Evolutionary conservation across 2,888 invertebrate species (phyloP).

Genomic region (Chalcosyrphus nemorum): DNA sequence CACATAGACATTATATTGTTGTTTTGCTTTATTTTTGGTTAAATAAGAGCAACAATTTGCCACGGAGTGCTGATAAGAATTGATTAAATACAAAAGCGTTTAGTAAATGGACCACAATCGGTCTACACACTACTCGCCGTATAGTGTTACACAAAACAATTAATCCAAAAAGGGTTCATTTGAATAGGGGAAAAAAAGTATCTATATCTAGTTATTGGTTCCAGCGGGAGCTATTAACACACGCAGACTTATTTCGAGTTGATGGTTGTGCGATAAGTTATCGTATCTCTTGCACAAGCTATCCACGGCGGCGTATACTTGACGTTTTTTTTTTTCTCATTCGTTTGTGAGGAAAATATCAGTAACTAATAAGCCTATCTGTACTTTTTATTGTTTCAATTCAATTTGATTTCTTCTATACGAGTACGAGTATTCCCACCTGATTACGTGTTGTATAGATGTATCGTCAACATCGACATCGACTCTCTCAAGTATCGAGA

Average conservation of each 20-base stretch:
- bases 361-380: conserved; percentile 1
- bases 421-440: too few species aligned
- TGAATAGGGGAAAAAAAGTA: not conserved
- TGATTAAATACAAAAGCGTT: conserved; percentile 58
- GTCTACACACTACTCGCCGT: not conserved
- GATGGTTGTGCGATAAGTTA: conserved; percentile 57
- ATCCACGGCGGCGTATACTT: conserved; percentile 67
- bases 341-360: conserved; percentile 7
- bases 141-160: not conserved
- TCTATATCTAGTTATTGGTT: conserved; percentile 2
- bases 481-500: conserved; percentile 28
- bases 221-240: not conserved
- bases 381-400: conserved; percentile 31
- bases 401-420: conserved; percentile 56
- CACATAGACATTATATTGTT: conserved; percentile 5
- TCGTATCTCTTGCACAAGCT: conserved; percentile 18
- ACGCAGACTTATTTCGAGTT: not conserved
- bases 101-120: conserved; percentile 44
- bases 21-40: conserved; percentile 32
- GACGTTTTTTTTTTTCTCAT: conserved; percentile 29
- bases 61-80: conserved; percentile 49
- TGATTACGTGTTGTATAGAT: conserved; percentile 24
- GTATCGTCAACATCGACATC: not conserved
- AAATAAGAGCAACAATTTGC: conserved; percentile 44
- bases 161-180: conserved; percentile 4